phyloP scores from a whole-genome alignment of 2,113 vertebrate species.

The Telmatochromis bifrenatus region DNA sequence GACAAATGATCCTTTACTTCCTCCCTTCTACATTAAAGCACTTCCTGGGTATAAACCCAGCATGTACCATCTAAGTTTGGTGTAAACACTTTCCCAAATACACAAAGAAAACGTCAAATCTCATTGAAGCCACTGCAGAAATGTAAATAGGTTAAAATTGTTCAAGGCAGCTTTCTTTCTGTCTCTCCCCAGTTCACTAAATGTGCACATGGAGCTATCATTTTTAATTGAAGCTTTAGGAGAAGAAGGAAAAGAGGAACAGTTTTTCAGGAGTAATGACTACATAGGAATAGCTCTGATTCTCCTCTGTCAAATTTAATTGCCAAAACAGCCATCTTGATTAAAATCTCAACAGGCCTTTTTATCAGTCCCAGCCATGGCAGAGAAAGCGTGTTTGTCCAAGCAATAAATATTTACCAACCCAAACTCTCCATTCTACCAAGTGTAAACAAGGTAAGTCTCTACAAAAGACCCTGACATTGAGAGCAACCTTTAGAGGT shows the following conservation, averaged over 20 bases:
- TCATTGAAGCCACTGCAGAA: not conserved
- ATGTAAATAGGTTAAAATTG: not conserved
- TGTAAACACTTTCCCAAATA: not conserved
- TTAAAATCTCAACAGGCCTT: slow-evolving; percentile 35
- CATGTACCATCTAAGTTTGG: not conserved
- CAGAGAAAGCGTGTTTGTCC: slow-evolving; percentile 29
- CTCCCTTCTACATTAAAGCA: not conserved
- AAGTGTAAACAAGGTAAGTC: slow-evolving; percentile 19
- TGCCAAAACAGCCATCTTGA: slow-evolving; percentile 51
- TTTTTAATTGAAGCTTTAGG: slow-evolving; percentile 19
- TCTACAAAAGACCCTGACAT: slow-evolving; percentile 17
- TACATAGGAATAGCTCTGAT: slow-evolving; percentile 14
- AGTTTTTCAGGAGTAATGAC: not conserved
- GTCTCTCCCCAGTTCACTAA: not conserved
- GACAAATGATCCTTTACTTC: not conserved
- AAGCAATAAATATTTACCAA: slow-evolving; percentile 37
- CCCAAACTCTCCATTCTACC: not conserved
- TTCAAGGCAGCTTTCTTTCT: not conserved
- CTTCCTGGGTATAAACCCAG: not conserved
- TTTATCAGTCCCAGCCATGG: slow-evolving; percentile 24
- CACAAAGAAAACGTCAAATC: not conserved
- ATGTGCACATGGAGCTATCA: not conserved
- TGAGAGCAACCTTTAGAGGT: slow-evolving; percentile 16
- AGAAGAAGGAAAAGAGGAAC: not conserved
- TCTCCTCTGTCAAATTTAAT: slow-evolving; percentile 54